Evolutionary conservation across 2,888 invertebrate genomes (phyloP).

Genomic region (Eupithecia dodoneata): DNA sequence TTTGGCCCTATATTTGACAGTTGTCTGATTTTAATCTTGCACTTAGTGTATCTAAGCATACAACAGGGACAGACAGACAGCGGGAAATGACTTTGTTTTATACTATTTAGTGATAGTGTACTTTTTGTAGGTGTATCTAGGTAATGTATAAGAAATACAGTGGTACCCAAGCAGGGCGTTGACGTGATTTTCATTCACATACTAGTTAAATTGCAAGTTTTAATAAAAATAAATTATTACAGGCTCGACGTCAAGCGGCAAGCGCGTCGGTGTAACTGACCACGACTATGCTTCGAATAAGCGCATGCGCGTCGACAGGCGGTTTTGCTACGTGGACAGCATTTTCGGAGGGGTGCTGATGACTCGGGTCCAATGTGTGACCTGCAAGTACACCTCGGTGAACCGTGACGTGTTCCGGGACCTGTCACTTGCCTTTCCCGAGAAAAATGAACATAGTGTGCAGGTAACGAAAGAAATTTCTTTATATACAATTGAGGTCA

Average conservation of each 20-base stretch:
- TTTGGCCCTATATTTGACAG: too few species aligned
- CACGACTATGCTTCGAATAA: slow-evolving; percentile 55
- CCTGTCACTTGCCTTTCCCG: slow-evolving; percentile 90
- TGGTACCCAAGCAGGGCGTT: too few species aligned
- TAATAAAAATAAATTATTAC: slow-evolving; percentile 12
- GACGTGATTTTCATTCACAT: too few species aligned
- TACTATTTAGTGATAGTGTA: too few species aligned
- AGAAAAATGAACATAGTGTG: slow-evolving; percentile 85
- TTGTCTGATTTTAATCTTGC: too few species aligned
- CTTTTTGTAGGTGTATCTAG: too few species aligned
- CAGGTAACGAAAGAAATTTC: slow-evolving; percentile 50
- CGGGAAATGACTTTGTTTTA: too few species aligned
- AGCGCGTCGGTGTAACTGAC: slow-evolving; percentile 46
- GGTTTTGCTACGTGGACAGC: slow-evolving; percentile 83
- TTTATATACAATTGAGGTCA: too few species aligned
- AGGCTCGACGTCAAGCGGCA: slow-evolving; percentile 61
- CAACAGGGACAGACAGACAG: too few species aligned
- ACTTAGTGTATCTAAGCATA: too few species aligned
- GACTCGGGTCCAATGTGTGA: slow-evolving; percentile 89
- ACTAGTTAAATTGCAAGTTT: slow-evolving; percentile 32
- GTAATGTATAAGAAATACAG: too few species aligned
- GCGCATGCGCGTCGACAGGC: slow-evolving; percentile 56
- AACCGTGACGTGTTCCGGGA: slow-evolving; percentile 92
- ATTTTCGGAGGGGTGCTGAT: slow-evolving; percentile 91
- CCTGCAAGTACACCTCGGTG: slow-evolving; percentile 88